phyloP scores from a whole-genome alignment of 1,140 invertebrate species.

The Teleogryllus occipitalis region DNA sequence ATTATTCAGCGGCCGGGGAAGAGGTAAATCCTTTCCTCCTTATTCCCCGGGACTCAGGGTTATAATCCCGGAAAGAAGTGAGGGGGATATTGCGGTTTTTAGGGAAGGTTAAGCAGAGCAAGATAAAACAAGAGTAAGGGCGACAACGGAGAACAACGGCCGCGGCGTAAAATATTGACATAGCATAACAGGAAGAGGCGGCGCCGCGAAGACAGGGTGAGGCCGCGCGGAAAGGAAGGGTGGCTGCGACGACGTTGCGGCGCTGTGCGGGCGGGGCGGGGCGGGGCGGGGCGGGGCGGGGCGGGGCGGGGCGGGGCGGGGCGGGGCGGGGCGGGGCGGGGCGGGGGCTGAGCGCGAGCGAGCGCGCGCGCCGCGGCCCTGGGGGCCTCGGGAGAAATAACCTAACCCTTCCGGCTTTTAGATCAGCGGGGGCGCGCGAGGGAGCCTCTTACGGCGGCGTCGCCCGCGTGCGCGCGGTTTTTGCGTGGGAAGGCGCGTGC shows the following conservation, averaged over 20 bases:
- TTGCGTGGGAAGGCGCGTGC: too few species aligned
- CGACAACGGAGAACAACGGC: neutral
- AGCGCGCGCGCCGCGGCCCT: too few species aligned
- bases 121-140: neutral
- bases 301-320: too few species aligned
- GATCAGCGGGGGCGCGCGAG: neutral
- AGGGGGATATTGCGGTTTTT: neutral
- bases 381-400: neutral
- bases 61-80: conserved; percentile 6
- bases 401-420: neutral
- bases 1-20: neutral
- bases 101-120: neutral
- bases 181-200: neutral
- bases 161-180: neutral
- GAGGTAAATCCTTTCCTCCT: conserved; percentile 10
- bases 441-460: neutral
- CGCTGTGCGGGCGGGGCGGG: too few species aligned
- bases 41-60: conserved; percentile 9
- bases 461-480: too few species aligned
- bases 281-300: too few species aligned
- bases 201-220: neutral
- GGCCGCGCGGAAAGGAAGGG: too few species aligned
- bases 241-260: too few species aligned
- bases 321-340: too few species aligned
- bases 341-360: too few species aligned